Evolutionary conservation across 2,888 invertebrate species (phyloP).

Genomic region (Andricus quercusramuli): DNA sequence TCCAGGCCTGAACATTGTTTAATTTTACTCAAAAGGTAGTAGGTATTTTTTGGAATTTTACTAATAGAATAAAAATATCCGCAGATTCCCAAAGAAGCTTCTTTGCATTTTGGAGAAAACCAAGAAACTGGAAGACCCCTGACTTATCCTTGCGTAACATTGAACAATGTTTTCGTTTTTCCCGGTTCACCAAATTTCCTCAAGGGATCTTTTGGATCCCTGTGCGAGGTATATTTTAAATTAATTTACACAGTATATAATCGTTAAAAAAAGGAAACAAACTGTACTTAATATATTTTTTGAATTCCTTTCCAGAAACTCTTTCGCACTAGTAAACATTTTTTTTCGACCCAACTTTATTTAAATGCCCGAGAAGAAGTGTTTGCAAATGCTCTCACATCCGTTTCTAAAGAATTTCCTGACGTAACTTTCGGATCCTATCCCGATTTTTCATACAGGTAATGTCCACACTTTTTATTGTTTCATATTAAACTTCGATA

Average conservation of each 20-base stretch:
- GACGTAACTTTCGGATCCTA: slow-evolving; percentile 80
- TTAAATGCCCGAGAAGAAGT: slow-evolving; percentile 79
- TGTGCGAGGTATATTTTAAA: slow-evolving; percentile 67
- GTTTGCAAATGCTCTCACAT: slow-evolving; percentile 77
- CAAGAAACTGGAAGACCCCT: slow-evolving; percentile 64
- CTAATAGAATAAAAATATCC: slow-evolving; percentile 68
- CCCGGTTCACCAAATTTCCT: slow-evolving; percentile 85
- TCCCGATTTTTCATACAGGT: slow-evolving; percentile 79
- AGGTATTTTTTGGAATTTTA: not conserved
- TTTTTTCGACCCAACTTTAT: slow-evolving; percentile 77
- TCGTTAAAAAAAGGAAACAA: not conserved
- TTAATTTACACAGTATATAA: not conserved
- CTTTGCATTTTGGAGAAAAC: slow-evolving; percentile 76
- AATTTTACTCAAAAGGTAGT: not conserved
- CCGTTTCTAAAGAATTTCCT: slow-evolving; percentile 78
- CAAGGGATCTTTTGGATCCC: slow-evolving; percentile 74
- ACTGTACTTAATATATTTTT: slow-evolving; percentile 33
- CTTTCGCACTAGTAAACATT: slow-evolving; percentile 75
- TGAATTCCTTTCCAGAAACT: slow-evolving; percentile 65
- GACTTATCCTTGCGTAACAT: slow-evolving; percentile 78
- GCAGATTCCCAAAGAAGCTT: slow-evolving; percentile 79
- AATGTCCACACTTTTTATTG: slow-evolving; percentile 52
- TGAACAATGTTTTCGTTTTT: slow-evolving; percentile 85
- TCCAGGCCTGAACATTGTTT: not conserved
- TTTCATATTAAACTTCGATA: not conserved